phyloP scores from a whole-genome alignment of 1,140 invertebrate genomes.

The Bombus terrestris region DNA sequence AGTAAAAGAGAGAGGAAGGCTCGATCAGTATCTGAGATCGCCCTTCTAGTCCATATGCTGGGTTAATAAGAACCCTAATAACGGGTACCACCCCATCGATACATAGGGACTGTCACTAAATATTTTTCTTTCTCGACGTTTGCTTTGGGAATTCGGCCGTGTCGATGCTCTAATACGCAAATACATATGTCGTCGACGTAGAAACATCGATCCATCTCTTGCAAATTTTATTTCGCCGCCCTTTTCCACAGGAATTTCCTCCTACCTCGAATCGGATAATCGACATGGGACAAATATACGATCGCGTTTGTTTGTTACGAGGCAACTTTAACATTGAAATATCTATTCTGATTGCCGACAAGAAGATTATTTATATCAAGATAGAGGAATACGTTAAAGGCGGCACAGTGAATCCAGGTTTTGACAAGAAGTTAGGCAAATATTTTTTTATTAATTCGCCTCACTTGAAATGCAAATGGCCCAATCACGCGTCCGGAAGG shows the following conservation, averaged over 20 bases:
- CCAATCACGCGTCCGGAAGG: slow-evolving; percentile 65
- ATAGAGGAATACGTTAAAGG: neutral
- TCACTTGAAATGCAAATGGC: slow-evolving; percentile 65
- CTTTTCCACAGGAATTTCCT: neutral
- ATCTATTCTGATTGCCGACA: neutral
- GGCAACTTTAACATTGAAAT: neutral
- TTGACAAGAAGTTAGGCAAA: slow-evolving; percentile 21
- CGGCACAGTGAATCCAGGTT: neutral
- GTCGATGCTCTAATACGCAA: slow-evolving; percentile 8
- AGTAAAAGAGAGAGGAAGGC: neutral
- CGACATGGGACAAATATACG: neutral
- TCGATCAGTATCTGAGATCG: slow-evolving; percentile 75
- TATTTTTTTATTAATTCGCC: slow-evolving; percentile 55
- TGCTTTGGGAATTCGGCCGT: slow-evolving; percentile 72
- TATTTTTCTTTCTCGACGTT: slow-evolving; percentile 80
- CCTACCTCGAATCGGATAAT: neutral
- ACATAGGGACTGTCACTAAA: slow-evolving; percentile 78
- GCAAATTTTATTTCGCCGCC: slow-evolving; percentile 6
- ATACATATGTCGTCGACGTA: slow-evolving; percentile 38
- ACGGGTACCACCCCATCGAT: slow-evolving; percentile 70
- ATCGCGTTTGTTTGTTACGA: neutral
- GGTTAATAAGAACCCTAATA: slow-evolving; percentile 80
- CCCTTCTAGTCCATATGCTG: slow-evolving; percentile 81
- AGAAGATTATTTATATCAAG: neutral
- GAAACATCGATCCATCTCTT: slow-evolving; percentile 40